Evolutionary conservation across 35 echinoderm and acorn worm genomes (phyloP), one percentile per base, ranked within the genome.

Genomic region (Ophioderma brevispina): DNA sequence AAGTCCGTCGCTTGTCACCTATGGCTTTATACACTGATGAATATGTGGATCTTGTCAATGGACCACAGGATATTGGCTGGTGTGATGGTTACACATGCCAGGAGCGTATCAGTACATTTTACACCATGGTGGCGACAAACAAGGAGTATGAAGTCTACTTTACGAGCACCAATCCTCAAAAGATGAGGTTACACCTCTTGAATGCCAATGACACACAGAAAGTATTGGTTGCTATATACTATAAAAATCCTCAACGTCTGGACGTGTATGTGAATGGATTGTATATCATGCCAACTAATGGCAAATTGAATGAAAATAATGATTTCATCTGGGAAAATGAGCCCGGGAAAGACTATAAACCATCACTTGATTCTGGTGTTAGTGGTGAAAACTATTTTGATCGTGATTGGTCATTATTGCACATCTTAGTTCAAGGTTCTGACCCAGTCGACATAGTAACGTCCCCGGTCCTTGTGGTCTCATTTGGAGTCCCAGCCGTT

Each of bases 61-160:
- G 97, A 42, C 97, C 97, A 1, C 82, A 88, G 91, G 97, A 99
- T 79, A 82, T 93, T 28, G 97, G 97, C 1, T 99, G 97, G 97
- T 99, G 97, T 55, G 87, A 88, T 32, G 97, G 97, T 21, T 99
- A 99, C 90, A 99, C 97, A 3, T 99, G 97, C 76, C 97, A 99
- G 76, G 97, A 99, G 76, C 90, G 97, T 35, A 95, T 99, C 88
- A 99, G 97, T 78, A 99, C 97, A 1, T 95, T 99, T 76, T 91
- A 93, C 79, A 88, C 97, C 78, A 76, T 99, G 23, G 93, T 99
- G 36, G 94, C 87, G 36, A 99, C 93, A 0, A 85, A 82, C 23
- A 84, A 89, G 50, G 38, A 86, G 11, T 99, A 99, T 39, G 91
- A 91, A 76, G 81, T 99, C 41, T 90, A 94, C 81, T 95, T 99